A percentile compares a stretch with the other conserved stretches of the same genome.
Conservation (phyloP, 2,113 vertebrate species). For the Platichthys stellatus region DNA sequence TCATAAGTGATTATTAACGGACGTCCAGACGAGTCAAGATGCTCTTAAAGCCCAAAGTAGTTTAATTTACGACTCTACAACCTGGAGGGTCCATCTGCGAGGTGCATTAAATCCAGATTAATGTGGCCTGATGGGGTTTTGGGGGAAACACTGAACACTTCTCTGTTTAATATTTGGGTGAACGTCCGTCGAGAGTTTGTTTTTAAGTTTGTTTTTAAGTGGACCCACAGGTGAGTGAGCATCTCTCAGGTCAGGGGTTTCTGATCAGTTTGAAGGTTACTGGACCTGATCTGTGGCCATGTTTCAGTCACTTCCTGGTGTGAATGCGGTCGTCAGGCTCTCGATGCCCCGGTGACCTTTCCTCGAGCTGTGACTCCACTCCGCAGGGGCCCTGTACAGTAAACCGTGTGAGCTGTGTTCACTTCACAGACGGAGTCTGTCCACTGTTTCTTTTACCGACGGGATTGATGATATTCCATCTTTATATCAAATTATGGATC, state of each 20-base stretch:
- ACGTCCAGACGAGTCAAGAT: too few species aligned
- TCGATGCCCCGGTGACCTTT: neutral
- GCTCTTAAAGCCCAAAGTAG: too few species aligned
- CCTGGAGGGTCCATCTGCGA: too few species aligned
- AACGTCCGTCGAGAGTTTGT: neutral
- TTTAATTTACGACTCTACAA: too few species aligned
- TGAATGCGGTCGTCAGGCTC: neutral
- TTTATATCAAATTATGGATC: slow-evolving; percentile 44
- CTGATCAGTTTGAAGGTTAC: neutral
- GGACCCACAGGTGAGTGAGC: neutral
- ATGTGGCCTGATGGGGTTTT: too few species aligned
- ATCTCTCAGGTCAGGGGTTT: neutral
- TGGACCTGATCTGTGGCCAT: neutral
- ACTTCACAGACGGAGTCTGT: neutral
- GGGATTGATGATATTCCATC: slow-evolving; percentile 23
- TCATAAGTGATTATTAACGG: too few species aligned
- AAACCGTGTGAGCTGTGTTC: neutral
- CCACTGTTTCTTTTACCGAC: neutral
- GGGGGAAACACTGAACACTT: neutral
- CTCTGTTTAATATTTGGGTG: neutral
- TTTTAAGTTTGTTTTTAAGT: neutral
- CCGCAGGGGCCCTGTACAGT: neutral
- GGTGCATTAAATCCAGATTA: too few species aligned
- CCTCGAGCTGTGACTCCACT: neutral
- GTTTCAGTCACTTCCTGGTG: neutral